Base-by-base conservation (phyloP, 2,113 vertebrate species). In the Bagarius yarrelli region DNA sequence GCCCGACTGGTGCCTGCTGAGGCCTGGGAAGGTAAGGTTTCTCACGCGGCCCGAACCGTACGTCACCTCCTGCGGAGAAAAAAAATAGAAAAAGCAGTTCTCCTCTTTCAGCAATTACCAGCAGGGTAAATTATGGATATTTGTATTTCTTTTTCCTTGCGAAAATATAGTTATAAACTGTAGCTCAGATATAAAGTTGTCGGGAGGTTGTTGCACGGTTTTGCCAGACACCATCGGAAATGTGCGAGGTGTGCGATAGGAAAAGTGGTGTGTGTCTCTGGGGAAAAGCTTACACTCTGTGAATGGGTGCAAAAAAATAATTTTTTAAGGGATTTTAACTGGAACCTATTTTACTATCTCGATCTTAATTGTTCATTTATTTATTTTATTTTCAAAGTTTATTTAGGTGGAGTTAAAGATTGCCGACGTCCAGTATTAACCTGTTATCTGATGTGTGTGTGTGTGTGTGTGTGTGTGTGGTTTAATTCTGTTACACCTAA, bases 1-100 rank as follows among this genome's bases (percentile, higher is more conserved):
- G 88, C 93, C 94, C 40, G 92, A 94, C 90, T 95, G 95, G 93
- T 95, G 95, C 93, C 92, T 95, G 88, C 93, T 95, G 89, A 94
- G 87, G 91, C 92, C 94, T 63, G 92, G 92, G 82, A 94, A 96
- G 95, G 95, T 96, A 95, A 96, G 95, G 66, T 72, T 81, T 70
- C 75, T 74, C n/a, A 27, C n/a, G 47, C 67, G 44, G 44, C 47
- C 66, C 55, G 36, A 78, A 78, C 61, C 21, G n/a, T 53, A 52
- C 40, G 66, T 59, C 61, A 27, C 60, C 47, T 63, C 74, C 30
- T 69, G 85, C 27, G 50, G 69, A 27, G 50, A 12, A 6, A 25
- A 16, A 16, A 19, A 16, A 16, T 55, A 59, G 40, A 59, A 27
- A 77, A 66, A 77, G 50, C 34, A 25, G 11, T 50, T 36, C 52